These are phyloP conservation scores for Microctenopoma stevenorrisi DNA, from an alignment of 2,797 vertebrate genomes.

Conservation along the genomic window DNA sequence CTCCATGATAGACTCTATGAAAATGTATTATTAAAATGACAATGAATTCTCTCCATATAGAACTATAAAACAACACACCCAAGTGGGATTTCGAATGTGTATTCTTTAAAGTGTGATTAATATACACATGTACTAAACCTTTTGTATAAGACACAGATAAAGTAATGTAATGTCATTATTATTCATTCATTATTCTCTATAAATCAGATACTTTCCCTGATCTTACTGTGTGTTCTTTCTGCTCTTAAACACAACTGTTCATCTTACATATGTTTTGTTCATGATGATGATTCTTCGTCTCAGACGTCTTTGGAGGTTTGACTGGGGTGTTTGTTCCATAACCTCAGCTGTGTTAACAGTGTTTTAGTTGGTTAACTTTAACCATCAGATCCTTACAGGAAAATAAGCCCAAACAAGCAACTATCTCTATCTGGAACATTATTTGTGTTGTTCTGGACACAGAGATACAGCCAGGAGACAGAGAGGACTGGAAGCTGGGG, in stretches of 20 bases:
- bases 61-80: neutral
- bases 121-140: conserved; percentile 13
- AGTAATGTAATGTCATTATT: conserved; percentile 44
- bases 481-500: neutral
- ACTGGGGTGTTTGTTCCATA: neutral
- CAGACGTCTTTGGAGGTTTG: neutral
- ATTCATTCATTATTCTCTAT: neutral
- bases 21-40: conserved; percentile 14
- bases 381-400: neutral
- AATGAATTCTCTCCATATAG: neutral
- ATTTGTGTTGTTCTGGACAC: neutral
- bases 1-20: neutral
- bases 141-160: conserved; percentile 33
- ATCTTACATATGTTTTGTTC: neutral
- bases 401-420: neutral
- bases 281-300: neutral
- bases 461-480: neutral
- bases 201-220: conserved; percentile 62
- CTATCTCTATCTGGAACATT: neutral
- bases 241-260: neutral
- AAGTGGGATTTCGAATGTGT: conserved; percentile 10
- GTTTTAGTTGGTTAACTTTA: neutral
- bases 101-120: conserved; percentile 12
- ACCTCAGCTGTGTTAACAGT: neutral
- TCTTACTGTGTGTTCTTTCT: conserved; percentile 28